Base-by-base conservation (phyloP, 2,113 vertebrate genomes). In the Pachypanchax playfairii region DNA sequence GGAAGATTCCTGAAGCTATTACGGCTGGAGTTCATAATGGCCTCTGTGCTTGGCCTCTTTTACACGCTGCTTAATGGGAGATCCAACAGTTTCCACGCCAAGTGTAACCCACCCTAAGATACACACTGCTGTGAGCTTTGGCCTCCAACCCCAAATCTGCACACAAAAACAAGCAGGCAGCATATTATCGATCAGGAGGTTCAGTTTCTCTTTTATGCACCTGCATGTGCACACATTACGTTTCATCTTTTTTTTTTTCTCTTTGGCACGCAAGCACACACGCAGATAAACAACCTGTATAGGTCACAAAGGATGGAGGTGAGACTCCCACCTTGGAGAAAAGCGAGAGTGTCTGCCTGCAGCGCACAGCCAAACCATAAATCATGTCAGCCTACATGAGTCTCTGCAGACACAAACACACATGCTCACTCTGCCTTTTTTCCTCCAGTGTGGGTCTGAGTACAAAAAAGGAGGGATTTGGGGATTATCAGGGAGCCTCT, bases 301-400 rank as follows among this genome's bases (percentile, higher is more conserved):
- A 85, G 87, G 85, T 89, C 85, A 83, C 79, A 77, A 66, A 88
- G 79, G 81, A 85, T 84, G 82, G 65, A 86, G 87, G 89, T 89
- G 86, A 89, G 85, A 87, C 84, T 82, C 81, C 86, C 73, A 86
- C 83, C 82, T 87, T 78, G 71, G 86, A 86, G 84, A 85, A 88
- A 84, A 86, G 69, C 65, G 73, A 79, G 68, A 76, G 83, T 68
- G 83, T 83, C 83, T 85, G 82, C 86, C 79, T 80, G 74, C 75
- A 80, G 70, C 51, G 42, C 75, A 79, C 70, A 82, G 87, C 70
- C 73, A 62, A 79, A 85, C 80, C 89, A 89, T 90, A 86, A 90
- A 90, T 90, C 89, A 90, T 89, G 86, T 88, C 87, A 86, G 68
- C 73, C 86, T 83, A 67, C 77, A 69, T 76, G 57, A 49, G 75